Evolutionary conservation across 2,113 vertebrate genomes (phyloP).

Genomic region (Trichomycterus rosablanca): DNA sequence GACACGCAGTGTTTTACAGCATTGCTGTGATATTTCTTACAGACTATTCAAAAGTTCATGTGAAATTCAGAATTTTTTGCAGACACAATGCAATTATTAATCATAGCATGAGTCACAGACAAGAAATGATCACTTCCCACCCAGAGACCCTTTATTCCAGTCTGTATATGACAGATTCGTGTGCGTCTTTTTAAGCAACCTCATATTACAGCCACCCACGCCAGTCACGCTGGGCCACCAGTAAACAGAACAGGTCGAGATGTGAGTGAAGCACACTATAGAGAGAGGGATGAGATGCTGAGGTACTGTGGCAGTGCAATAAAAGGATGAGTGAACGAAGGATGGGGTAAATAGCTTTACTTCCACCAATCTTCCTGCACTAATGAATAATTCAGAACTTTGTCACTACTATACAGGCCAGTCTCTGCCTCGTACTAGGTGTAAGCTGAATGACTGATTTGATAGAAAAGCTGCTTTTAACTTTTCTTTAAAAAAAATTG

Average conservation of each 20-base stretch:
- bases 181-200: not conserved
- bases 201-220: constrained; percentile 10
- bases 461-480: constrained; percentile 34
- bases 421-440: constrained; percentile 38
- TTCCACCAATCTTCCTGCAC: constrained; percentile 15
- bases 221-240: not conserved
- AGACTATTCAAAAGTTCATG: not conserved
- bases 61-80: constrained; percentile 5
- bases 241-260: not conserved
- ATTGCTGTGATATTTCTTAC: not conserved
- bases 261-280: not conserved
- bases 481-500: constrained; percentile 26
- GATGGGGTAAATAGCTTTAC: constrained; percentile 10
- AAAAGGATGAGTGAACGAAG: not conserved
- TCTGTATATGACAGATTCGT: not conserved
- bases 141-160: not conserved
- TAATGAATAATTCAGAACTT: constrained; percentile 42
- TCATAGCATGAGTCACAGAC: constrained; percentile 5
- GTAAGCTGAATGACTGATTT: constrained; percentile 43
- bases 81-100: not conserved
- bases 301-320: not conserved
- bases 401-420: constrained; percentile 34
- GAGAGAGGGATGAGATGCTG: not conserved
- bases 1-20: constrained; percentile 13
- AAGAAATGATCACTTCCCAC: not conserved